Percentiles rank a stretch among this genome's conserved stretches.
These are phyloP conservation scores for Macroramphosus scolopax DNA, from an alignment of 2,797 vertebrate species.

Conservation along the genomic window DNA sequence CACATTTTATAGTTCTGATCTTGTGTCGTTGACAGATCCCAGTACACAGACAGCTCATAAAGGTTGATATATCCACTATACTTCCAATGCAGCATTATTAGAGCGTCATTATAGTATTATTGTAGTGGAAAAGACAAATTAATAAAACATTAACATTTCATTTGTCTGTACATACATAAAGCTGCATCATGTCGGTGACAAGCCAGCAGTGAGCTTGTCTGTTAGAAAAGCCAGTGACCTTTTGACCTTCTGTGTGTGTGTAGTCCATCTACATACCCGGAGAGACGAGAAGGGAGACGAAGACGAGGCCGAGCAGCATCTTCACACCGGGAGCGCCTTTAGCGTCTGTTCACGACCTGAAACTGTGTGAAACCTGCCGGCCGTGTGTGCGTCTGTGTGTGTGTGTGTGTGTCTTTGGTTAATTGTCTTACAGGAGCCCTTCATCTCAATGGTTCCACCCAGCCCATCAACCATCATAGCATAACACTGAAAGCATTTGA, in stretches of 20 bases:
- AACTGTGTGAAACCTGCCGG: constrained; percentile 5
- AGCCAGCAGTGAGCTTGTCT: too few relatives aligned
- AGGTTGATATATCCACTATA: too few relatives aligned
- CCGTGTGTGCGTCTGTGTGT: constrained; percentile 14
- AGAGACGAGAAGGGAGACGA: constrained; percentile 52
- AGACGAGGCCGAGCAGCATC: constrained; percentile 41
- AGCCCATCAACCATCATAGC: constrained; percentile 5
- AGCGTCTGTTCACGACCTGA: background rate
- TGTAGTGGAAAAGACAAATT: too few relatives aligned
- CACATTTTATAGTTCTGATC: constrained; percentile 14
- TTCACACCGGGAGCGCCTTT: constrained; percentile 9
- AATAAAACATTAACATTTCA: too few relatives aligned
- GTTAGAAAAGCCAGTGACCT: background rate
- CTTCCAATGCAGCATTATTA: too few relatives aligned
- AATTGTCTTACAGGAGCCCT: constrained; percentile 5
- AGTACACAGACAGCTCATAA: too few relatives aligned
- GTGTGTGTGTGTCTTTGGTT: constrained; percentile 8
- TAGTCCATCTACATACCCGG: constrained; percentile 48
- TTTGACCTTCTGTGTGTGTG: background rate
- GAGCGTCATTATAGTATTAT: too few relatives aligned
- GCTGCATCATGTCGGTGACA: too few relatives aligned
- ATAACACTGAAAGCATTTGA: constrained; percentile 25
- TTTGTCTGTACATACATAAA: too few relatives aligned
- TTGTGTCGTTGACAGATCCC: too few relatives aligned
- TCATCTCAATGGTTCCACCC: constrained; percentile 32